Conservation (phyloP, 2,888 invertebrate genomes). For the Torymus texanus region DNA sequence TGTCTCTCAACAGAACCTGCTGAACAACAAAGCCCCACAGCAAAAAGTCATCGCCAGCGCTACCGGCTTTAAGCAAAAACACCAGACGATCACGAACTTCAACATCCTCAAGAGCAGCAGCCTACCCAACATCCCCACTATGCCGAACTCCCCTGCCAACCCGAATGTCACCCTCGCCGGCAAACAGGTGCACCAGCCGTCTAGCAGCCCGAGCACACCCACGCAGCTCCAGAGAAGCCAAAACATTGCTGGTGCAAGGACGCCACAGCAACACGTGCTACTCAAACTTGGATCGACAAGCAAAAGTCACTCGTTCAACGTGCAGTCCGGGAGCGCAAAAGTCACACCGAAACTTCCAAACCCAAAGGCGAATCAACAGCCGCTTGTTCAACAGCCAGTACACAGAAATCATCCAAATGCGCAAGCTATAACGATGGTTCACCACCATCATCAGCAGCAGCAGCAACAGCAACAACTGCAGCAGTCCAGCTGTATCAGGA, state of each 20-base stretch:
- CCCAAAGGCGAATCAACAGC: slow-evolving; percentile 61
- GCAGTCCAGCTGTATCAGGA: slow-evolving; percentile 71
- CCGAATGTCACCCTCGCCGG: slow-evolving; percentile 56
- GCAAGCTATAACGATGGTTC: slow-evolving; percentile 78
- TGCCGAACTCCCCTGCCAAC: slow-evolving; percentile 62
- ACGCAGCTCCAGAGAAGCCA: slow-evolving; percentile 62
- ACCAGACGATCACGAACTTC: slow-evolving; percentile 54
- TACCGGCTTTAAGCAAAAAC: background rate
- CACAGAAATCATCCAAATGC: slow-evolving; percentile 59
- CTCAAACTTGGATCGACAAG: slow-evolving; percentile 64
- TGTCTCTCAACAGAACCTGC: slow-evolving; percentile 54
- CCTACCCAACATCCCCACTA: slow-evolving; percentile 64
- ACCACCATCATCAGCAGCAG: slow-evolving; percentile 74
- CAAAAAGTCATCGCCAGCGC: background rate
- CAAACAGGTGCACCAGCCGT: slow-evolving; percentile 56
- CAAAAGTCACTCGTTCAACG: slow-evolving; percentile 62
- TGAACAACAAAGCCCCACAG: slow-evolving; percentile 52
- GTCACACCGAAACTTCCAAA: slow-evolving; percentile 61
- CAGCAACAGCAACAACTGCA: slow-evolving; percentile 65
- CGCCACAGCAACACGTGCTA: slow-evolving; percentile 64
- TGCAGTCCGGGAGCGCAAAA: slow-evolving; percentile 63
- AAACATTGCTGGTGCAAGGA: slow-evolving; percentile 59
- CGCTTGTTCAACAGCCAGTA: slow-evolving; percentile 59
- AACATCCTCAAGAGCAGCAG: slow-evolving; percentile 66
- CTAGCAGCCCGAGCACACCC: background rate